Base-by-base conservation (phyloP, 2,888 invertebrate species). In the Melieria picta region DNA sequence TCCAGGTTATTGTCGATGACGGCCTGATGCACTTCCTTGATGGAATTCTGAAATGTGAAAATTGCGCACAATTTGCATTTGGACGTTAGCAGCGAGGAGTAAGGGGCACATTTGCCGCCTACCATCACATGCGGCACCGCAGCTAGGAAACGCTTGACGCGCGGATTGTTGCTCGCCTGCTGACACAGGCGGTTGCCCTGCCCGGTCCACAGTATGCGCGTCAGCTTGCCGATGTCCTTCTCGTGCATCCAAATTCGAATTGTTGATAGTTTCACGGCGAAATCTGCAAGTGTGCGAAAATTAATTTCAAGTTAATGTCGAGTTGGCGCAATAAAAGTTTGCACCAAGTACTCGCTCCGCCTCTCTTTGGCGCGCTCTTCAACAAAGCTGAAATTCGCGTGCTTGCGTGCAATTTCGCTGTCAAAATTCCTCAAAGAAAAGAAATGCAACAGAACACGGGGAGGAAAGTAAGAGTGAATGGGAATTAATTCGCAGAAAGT, bases 201-300 rank as follows among this genome's bases (percentile, higher is more conserved):
- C 0, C 97, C 97, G 81, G 94, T 94, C 94, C 96, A 94, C 67
- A 97, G 90, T 5, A 96, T 94, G 82, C 93, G 93, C 87, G 96
- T 95, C 79, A 97, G 88, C 79, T 94, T 93, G 65, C 91, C 91
- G 85, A 97, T 90, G 87, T 97, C 95, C 85, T 94, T 92, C 86
- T 97, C 96, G 86, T 97, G 95, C 80, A 97, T 95, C 97, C 97
- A 98, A 89, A 97, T 97, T 78, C 97, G 90, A 77, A 98, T 96
- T 83, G 95, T 96, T 77, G 96, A 94, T 72, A 93, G 91, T 81
- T 93, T 94, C 80, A 95, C 92, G 82, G 93, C 92, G 84, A 94
- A 88, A 85, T 90, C 94, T 93, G 87, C n/a, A 62, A 46, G 30
- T 55, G 71, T 62, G 70, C 72, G 69, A 60, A 71, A 66, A 76